Conservation (phyloP, 2,113 vertebrate genomes). For the Aegotheles bennettii region DNA sequence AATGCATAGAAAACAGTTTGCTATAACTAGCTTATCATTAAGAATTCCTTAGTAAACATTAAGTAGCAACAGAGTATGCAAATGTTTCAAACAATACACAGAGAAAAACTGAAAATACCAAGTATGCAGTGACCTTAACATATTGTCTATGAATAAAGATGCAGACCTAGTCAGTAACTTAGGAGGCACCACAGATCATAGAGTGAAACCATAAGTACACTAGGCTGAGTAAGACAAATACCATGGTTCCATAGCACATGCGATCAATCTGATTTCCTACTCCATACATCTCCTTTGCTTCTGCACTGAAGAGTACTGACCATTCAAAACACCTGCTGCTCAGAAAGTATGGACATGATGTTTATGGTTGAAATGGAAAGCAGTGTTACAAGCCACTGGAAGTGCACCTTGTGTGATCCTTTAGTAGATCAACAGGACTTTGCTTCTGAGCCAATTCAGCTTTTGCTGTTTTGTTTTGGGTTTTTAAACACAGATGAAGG, state of each 20-base stretch:
- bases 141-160: background rate
- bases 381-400: background rate
- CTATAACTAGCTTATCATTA: background rate
- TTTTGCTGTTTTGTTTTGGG: background rate
- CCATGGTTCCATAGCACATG: background rate
- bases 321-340: background rate
- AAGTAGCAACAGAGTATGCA: background rate
- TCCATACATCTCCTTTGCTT: rapidly evolving
- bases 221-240: background rate
- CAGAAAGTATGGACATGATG: background rate
- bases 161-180: background rate
- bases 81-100: background rate
- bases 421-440: background rate
- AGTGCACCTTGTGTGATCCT: background rate
- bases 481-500: background rate
- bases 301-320: background rate
- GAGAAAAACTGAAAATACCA: background rate
- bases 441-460: background rate
- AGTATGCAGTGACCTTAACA: background rate
- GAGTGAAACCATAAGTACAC: rapidly evolving
- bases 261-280: background rate
- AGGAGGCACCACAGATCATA: background rate
- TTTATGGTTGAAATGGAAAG: background rate
- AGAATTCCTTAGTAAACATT: background rate
- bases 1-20: background rate